Conservation (phyloP, 1,140 invertebrate genomes). For the Lerema accius region DNA sequence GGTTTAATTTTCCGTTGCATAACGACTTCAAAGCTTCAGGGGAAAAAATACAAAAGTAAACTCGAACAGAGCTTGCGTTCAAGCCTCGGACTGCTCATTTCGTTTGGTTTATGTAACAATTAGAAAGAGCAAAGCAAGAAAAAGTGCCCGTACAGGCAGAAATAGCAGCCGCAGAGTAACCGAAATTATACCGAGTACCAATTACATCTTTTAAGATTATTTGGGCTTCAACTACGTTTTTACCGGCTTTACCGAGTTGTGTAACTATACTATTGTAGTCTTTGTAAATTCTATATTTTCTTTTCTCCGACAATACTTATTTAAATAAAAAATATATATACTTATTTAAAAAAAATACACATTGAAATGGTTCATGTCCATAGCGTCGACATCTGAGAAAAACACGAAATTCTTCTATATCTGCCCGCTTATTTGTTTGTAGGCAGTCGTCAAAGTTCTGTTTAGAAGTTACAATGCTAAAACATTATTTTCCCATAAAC, state of each 20-base stretch:
- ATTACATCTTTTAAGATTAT: background rate
- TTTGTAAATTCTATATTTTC: too few species aligned
- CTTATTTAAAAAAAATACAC: too few species aligned
- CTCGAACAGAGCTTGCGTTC: slow-evolving; percentile 5
- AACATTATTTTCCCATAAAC: background rate
- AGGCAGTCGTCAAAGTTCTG: too few species aligned
- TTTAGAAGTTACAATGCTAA: too few species aligned
- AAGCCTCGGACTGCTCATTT: slow-evolving; percentile 42
- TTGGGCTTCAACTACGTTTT: background rate
- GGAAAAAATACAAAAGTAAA: background rate
- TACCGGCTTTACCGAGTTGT: too few species aligned
- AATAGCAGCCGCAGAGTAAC: slow-evolving; percentile 39
- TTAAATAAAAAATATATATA: too few species aligned
- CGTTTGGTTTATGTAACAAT: slow-evolving; percentile 54
- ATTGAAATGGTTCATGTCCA: too few species aligned
- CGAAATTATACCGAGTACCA: slow-evolving; percentile 36
- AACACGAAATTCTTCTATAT: too few species aligned
- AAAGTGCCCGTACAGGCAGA: slow-evolving; percentile 34
- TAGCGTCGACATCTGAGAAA: too few species aligned
- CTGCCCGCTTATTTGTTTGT: too few species aligned
- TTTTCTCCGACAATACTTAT: too few species aligned
- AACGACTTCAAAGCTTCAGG: background rate
- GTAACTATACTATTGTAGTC: too few species aligned
- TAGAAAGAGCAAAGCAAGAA: slow-evolving; percentile 41
- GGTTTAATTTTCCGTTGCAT: slow-evolving; percentile 1